Base-by-base conservation (phyloP, 1,140 invertebrate species). In the Ditylenchus dipsaci region DNA sequence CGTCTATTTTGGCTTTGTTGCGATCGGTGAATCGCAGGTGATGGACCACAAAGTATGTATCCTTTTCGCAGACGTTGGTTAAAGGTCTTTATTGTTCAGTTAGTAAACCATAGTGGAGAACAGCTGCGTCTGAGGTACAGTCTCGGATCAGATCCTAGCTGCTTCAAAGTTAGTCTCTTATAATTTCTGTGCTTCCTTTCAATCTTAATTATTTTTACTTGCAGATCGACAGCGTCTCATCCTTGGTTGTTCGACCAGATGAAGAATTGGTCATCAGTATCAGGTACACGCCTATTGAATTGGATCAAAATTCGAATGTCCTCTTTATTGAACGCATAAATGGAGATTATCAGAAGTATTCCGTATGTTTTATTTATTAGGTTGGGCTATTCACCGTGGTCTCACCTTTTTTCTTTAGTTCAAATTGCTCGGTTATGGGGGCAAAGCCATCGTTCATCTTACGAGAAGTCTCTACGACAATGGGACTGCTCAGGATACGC, bases 1-100 rank as follows among this genome's bases (percentile, higher is more conserved):
- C 3, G n/a, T 53, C 23, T 53, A 53, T 17, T 53, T 53, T 26
- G 49, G 49, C n/a, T 53, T 53, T 17, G 49, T 53, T 15, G 49
- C 49, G 15, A 21, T 53, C n/a, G 49, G 49, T 26, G 49, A 53
- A 8, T 53, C 49, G n/a, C 49, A 21, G 8, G 23, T 26, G 23
- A 53, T 53, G 49, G n/a, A 53, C 8, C 49, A 53, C 49, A 53
- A 53, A n/a, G n/a, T n/a, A n/a, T n/a, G n/a, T n/a, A n/a, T n/a
- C n/a, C n/a, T n/a, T n/a, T n/a, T n/a, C n/a, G n/a, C n/a, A n/a
- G n/a, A n/a, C n/a, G n/a, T n/a, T n/a, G n/a, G n/a, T n/a, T n/a
- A n/a, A n/a, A n/a, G n/a, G n/a, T n/a, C n/a, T n/a, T n/a, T n/a
- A n/a, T n/a, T n/a, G n/a, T n/a, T n/a, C n/a, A n/a, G 23, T 15